These are phyloP conservation scores for Eulithis testata DNA, from an alignment of 2,888 invertebrate genomes.

Conservation along the genomic window DNA sequence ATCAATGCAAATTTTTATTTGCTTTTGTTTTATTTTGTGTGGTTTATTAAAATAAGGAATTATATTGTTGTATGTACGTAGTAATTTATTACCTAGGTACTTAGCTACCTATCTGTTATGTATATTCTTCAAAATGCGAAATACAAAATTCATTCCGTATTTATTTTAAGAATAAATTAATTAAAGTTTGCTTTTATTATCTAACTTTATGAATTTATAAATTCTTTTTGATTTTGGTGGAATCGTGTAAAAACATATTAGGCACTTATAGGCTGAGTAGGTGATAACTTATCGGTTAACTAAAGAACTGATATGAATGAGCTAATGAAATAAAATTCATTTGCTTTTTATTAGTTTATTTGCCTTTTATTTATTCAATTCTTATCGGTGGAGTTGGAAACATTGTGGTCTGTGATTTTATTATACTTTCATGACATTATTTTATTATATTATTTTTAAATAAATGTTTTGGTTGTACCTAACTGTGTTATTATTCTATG, in stretches of 20 bases:
- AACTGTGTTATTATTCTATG: constrained; percentile 43
- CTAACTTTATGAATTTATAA: background rate
- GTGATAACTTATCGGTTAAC: constrained; percentile 17
- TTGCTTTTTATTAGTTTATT: constrained; percentile 11
- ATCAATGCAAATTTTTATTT: background rate
- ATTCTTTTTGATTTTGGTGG: background rate
- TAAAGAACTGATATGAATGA: background rate
- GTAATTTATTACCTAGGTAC: no score
- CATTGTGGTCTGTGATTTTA: constrained; percentile 59
- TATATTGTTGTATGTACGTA: background rate
- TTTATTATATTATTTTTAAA: constrained; percentile 50
- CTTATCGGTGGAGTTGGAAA: constrained; percentile 29
- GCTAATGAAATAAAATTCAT: background rate
- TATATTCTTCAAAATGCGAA: background rate
- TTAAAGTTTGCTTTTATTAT: no score
- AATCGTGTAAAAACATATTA: background rate
- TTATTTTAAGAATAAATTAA: background rate
- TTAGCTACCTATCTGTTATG: background rate
- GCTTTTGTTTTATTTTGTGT: background rate
- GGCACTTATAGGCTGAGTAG: background rate
- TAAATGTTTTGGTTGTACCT: constrained; percentile 54
- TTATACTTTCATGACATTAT: constrained; percentile 60
- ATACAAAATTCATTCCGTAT: background rate
- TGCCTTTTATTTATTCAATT: constrained; percentile 14
- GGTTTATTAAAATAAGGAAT: background rate